phyloP scores from a whole-genome alignment of 2,888 invertebrate species.

The Erannis defoliaria region DNA sequence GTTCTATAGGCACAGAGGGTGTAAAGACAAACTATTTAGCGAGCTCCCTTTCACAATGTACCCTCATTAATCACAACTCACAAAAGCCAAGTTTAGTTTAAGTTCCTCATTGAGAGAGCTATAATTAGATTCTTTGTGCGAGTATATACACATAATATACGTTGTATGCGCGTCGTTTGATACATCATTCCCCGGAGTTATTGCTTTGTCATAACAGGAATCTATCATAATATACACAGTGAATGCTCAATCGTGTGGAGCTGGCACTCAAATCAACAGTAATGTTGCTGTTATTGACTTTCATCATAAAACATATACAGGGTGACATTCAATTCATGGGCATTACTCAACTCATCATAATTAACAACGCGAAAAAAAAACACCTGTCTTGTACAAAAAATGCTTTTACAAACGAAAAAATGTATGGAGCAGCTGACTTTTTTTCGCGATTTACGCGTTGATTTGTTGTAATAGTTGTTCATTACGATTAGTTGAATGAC shows the following conservation, averaged over 20 bases:
- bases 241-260: slow-evolving; percentile 26
- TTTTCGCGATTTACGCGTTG: too few relatives aligned
- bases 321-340: too few relatives aligned
- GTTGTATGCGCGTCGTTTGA: slow-evolving; percentile 1
- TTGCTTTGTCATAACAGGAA: slow-evolving; percentile 42
- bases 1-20: slow-evolving; percentile 49
- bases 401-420: too few relatives aligned
- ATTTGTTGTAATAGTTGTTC: too few relatives aligned
- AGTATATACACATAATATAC: neutral
- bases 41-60: slow-evolving; percentile 44
- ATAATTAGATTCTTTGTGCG: slow-evolving; percentile 57
- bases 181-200: slow-evolving; percentile 1
- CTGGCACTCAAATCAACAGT: slow-evolving; percentile 33
- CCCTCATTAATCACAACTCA: slow-evolving; percentile 59
- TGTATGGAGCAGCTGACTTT: too few relatives aligned
- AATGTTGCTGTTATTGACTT: slow-evolving; percentile 27
- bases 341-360: too few relatives aligned
- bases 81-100: slow-evolving; percentile 57
- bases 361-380: too few relatives aligned
- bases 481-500: too few relatives aligned
- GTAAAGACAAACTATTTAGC: slow-evolving; percentile 51
- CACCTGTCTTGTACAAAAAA: too few relatives aligned
- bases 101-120: slow-evolving; percentile 51
- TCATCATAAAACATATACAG: slow-evolving; percentile 26
- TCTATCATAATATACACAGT: slow-evolving; percentile 18